A percentile compares a stretch with the other conserved stretches of the same genome.
Evolutionary conservation across 2,888 invertebrate genomes (phyloP).

Genomic region (Drosophila mettleri): DNA sequence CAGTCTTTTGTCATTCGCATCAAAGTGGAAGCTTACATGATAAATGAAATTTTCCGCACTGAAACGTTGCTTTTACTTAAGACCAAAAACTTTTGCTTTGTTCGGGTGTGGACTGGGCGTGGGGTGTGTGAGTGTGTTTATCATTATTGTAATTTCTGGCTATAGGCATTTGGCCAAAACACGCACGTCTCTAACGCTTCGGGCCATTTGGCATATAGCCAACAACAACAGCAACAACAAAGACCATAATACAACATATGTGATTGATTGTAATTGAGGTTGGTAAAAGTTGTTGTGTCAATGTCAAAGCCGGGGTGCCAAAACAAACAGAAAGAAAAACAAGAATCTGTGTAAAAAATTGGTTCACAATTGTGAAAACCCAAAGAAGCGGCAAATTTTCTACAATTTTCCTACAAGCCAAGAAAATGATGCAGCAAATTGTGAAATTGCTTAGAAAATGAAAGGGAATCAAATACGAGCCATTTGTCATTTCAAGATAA

Average conservation of each 20-base stretch:
- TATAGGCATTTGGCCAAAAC: conserved; percentile 51
- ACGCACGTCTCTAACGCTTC: conserved; percentile 52
- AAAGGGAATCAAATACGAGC: conserved; percentile 16
- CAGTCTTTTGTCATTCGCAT: conserved; percentile 66
- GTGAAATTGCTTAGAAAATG: conserved; percentile 25
- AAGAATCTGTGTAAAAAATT: conserved; percentile 46
- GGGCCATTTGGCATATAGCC: conserved; percentile 53
- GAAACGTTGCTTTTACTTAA: conserved; percentile 56
- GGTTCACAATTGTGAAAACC: conserved; percentile 47
- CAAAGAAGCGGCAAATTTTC: conserved; percentile 54
- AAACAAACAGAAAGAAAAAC: conserved; percentile 10
- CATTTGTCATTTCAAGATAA: conserved; percentile 40
- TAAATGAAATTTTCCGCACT: conserved; percentile 67
- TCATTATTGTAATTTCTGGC: conserved; percentile 72
- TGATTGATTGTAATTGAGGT: conserved; percentile 82
- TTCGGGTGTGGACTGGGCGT: background rate
- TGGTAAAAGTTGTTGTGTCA: conserved; percentile 79
- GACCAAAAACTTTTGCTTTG: conserved; percentile 60
- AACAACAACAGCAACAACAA: conserved; percentile 24
- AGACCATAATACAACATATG: conserved; percentile 61
- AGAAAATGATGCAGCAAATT: conserved; percentile 39
- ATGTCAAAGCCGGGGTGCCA: conserved; percentile 61
- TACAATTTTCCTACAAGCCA: conserved; percentile 36
- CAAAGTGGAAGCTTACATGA: conserved; percentile 37
- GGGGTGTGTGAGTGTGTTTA: conserved; percentile 39